A percentile compares a stretch with the other conserved stretches of the same genome.
Conservation (phyloP, 2,797 vertebrate genomes). For the Vespertilio murinus region DNA sequence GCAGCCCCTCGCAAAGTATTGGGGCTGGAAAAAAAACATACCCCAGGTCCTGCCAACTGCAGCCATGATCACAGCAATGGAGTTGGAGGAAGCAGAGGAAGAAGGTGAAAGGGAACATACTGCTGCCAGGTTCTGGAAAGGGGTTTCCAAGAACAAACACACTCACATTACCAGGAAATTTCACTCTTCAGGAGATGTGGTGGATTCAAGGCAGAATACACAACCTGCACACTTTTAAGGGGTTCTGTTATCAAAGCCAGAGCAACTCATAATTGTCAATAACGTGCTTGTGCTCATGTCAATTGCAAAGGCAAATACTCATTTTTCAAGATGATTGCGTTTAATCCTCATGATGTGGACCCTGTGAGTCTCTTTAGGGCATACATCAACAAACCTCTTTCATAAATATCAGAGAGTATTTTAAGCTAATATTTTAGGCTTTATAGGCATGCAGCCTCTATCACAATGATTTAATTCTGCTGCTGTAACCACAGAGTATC, state of each 20-base stretch:
- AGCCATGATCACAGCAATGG: conserved; percentile 58
- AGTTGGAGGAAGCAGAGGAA: conserved; percentile 70
- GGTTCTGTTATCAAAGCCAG: conserved; percentile 31
- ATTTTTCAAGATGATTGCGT: background rate
- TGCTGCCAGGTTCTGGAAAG: conserved; percentile 44
- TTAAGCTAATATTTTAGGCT: background rate
- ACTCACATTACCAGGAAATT: conserved; percentile 63
- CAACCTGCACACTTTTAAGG: background rate
- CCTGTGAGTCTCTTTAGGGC: background rate
- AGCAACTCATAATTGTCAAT: background rate
- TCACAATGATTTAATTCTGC: background rate
- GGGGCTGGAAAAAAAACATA: conserved; percentile 72
- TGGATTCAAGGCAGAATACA: background rate
- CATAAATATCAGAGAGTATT: background rate
- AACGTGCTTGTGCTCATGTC: background rate
- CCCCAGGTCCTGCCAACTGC: conserved; percentile 29
- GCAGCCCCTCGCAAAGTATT: conserved; percentile 61
- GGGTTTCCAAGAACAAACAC: conserved; percentile 63
- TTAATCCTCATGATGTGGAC: background rate
- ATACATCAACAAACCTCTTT: background rate
- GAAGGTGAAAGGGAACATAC: conserved; percentile 66
- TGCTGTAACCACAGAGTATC: background rate
- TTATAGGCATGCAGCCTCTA: background rate
- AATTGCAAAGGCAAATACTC: background rate
- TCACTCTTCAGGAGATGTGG: background rate